A percentile compares a stretch with the other conserved stretches of the same genome.
These are phyloP conservation scores for Alethe castanea DNA, from an alignment of 2,113 vertebrate genomes.

Conservation along the genomic window DNA sequence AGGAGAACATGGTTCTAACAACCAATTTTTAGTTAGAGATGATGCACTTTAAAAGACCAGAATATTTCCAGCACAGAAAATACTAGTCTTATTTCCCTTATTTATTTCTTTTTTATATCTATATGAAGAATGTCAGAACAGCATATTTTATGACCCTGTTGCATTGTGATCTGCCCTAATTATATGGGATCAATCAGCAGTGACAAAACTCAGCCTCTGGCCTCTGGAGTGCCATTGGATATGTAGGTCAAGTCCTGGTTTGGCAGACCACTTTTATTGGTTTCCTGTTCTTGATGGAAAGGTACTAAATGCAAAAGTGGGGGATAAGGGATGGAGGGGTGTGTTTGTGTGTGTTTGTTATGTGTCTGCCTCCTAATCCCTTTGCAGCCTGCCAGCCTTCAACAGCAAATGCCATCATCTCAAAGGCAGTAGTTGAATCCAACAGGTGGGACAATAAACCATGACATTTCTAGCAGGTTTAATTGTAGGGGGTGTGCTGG, in stretches of 20 bases:
- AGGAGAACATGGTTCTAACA: neutral
- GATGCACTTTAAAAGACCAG: neutral
- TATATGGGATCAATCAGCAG: neutral
- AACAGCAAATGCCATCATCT: constrained; percentile 12
- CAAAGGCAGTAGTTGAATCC: neutral
- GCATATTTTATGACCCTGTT: neutral
- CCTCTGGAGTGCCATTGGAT: neutral
- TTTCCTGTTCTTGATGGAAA: neutral
- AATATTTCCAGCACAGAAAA: neutral
- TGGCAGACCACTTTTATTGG: neutral
- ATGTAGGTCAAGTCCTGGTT: neutral
- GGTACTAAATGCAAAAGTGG: neutral
- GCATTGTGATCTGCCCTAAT: neutral
- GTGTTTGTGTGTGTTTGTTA: no score
- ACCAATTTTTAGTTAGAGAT: neutral
- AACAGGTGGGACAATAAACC: constrained; percentile 56
- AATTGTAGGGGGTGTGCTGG: neutral
- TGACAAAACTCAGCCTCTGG: neutral
- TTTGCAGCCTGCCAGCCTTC: neutral
- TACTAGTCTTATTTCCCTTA: neutral
- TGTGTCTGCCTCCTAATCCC: neutral
- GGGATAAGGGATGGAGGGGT: rapidly evolving
- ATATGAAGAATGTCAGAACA: neutral
- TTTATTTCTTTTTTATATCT: neutral
- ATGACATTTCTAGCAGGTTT: constrained; percentile 40